phyloP scores from a whole-genome alignment of 1,140 invertebrate species.

The Globodera ellingtonae region DNA sequence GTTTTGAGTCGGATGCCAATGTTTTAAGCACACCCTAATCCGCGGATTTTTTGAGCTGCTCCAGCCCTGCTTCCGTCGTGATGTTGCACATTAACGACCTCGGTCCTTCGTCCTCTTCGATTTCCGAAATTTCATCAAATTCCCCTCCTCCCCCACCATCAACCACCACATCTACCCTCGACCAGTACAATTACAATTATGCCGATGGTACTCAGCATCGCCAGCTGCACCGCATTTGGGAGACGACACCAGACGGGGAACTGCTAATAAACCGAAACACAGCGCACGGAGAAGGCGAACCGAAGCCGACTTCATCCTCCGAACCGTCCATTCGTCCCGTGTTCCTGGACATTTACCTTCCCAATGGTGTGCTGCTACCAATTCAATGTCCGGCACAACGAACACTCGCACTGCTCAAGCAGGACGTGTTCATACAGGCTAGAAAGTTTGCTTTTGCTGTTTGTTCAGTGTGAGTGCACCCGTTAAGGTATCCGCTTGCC shows the following conservation, averaged over 20 bases:
- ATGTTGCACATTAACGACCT: too few relatives aligned
- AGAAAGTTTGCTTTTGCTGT: constrained; percentile 42
- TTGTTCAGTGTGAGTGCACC: not conserved
- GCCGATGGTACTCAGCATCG: constrained; percentile 9
- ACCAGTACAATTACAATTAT: constrained; percentile 20
- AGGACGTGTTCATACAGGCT: constrained; percentile 49
- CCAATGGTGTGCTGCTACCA: constrained; percentile 48
- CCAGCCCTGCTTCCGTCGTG: too few relatives aligned
- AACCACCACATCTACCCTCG: not conserved
- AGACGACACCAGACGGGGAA: constrained; percentile 33
- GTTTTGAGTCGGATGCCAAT: too few relatives aligned
- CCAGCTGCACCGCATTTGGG: constrained; percentile 33
- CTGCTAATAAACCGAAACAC: constrained; percentile 1
- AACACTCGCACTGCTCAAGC: constrained; percentile 46
- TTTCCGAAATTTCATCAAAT: too few relatives aligned
- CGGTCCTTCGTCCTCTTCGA: too few relatives aligned
- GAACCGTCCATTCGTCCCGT: constrained; percentile 17
- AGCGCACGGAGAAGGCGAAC: not conserved
- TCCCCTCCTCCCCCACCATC: not conserved
- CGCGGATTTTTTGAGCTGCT: too few relatives aligned
- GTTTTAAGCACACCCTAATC: too few relatives aligned
- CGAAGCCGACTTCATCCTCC: constrained; percentile 8
- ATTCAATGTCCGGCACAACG: constrained; percentile 37
- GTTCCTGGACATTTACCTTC: constrained; percentile 46
- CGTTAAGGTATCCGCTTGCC: constrained; percentile 41